Evolutionary conservation across 1,140 invertebrate species (phyloP), one percentile per base, ranked within the genome.

Genomic region (Mercenaria mercenaria): DNA sequence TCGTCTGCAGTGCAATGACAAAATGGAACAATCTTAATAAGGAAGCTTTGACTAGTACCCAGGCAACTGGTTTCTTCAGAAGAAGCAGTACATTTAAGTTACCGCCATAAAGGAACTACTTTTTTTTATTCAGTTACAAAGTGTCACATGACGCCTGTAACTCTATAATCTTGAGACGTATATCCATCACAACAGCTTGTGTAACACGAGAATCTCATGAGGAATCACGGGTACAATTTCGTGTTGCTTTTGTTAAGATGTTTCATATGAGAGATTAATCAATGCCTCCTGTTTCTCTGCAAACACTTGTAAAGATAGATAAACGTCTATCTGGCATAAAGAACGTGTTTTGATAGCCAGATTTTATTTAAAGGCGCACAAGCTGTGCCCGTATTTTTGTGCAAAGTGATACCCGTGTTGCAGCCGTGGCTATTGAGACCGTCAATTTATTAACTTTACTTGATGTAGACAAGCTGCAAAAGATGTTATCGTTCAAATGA

Each of bases 211-310:
- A 15, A 37, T 23, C 13, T 39, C 34, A 6, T 10, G 18, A 72
- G 34, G 67, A 37, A 72, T 20, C 37, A 37, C 1, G 23, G 34
- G 37, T 72, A 72, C 34, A 26, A n/a, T 72, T 72, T 72, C 67
- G 39, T 39, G 18, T 39, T 18, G 8, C 67, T 72, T 20, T 72
- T 72, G 67, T 72, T 41, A 72, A 72, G 67, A 72, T 72, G 37
- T 72, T 72, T 72, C 67, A 72, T 72, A 29, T 72, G 34, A 37
- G 67, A 72, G 10, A 41, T 72, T 32, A 72, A 72, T 72, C 67
- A 72, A 72, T 72, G 34, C 67, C 37, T 72, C 39, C 34, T 72
- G 67, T 72, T 39, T 72, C 37, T 72, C 11, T 4, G 29, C n/a
- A 64, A 64, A 64, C 59, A 64, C 59, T 64, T 72, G 67, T 72